A percentile compares a stretch with the other conserved stretches of the same genome.
Evolutionary conservation across 2,888 invertebrate species (phyloP).

Genomic region (Xestia c-nigrum): DNA sequence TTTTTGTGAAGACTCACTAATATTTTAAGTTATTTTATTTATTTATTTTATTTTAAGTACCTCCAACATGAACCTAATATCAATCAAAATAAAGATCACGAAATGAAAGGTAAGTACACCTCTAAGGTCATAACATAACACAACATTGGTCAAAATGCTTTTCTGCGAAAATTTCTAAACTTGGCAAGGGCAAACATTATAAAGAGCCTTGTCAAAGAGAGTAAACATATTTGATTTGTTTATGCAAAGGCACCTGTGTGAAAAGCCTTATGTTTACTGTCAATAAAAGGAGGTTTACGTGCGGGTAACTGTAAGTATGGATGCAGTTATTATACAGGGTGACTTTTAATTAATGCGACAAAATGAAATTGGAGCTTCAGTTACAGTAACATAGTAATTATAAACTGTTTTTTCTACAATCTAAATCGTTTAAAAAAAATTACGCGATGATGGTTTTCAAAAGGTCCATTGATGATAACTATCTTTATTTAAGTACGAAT

Average conservation of each 20-base stretch:
- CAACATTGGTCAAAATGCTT: constrained; percentile 1
- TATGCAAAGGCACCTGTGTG: constrained; percentile 8
- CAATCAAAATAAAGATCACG: background rate
- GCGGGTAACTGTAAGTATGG: background rate
- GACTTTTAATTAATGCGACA: too few species aligned
- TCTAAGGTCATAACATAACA: background rate
- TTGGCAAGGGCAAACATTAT: constrained; percentile 27
- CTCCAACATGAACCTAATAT: background rate
- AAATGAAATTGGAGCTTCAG: too few species aligned
- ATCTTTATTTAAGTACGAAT: too few species aligned
- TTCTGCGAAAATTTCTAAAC: constrained; percentile 38
- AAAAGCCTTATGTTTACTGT: background rate
- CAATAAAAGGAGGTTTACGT: constrained; percentile 1
- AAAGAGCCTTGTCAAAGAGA: constrained; percentile 38
- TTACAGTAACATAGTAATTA: too few species aligned
- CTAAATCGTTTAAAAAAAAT: too few species aligned
- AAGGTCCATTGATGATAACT: too few species aligned
- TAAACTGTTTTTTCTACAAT: too few species aligned
- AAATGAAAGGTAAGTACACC: background rate
- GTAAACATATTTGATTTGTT: constrained; percentile 34
- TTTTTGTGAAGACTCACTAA: background rate
- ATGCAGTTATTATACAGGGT: too few species aligned
- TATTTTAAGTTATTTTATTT: too few species aligned
- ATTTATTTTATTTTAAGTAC: background rate
- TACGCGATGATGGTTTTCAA: too few species aligned